Base-by-base conservation (phyloP, 1,140 invertebrate genomes). In the Meloidogyne exigua region DNA sequence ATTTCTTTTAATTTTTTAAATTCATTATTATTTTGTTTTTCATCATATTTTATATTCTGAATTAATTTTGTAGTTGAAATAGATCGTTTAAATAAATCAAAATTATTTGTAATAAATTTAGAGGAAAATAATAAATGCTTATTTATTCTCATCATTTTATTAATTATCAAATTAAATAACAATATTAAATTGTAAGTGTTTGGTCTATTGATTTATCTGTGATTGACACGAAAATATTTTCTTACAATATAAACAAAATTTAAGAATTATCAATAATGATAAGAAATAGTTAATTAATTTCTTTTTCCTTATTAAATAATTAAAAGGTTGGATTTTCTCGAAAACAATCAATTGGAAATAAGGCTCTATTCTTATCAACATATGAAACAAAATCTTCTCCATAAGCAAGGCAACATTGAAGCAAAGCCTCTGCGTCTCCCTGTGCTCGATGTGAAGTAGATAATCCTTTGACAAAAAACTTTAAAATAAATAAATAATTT, bases 321-420 rank as follows among this genome's bases (percentile, higher is more conserved):
- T 49, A 15, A 49, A 44, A 18, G 15, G 15, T 44, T 18, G 42
- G 0, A 57, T 57, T 57, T 57, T 57, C 49, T 57, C 0, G 3
- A 57, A 57, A 57, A 57, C 2, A n/a, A n/a, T 57, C n/a, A 57
- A 57, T 57, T n/a, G 72, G 57, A 36, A 73, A 73, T 12, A 21
- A 9, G 15, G 72, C 32, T 18, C 23, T 23, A 36, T 73, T 25
- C 26, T 23, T 68, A 18, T 78, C 77, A 11, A 63, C 63, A 63
- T 78, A 78, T 9, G 66, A 36, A 12, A 78, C 26, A 77, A 78
- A 78, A 25, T 78, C 77, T 18, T 63, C 64, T n/a, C 77, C 77
- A 25, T 78, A 78, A 57, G 63, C 23, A 25, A 78, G 32, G 9
- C 75, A 78, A 42, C 73, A 32, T 71, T 78, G 75, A 15, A 78